These are phyloP conservation scores for Amazona vittata DNA, from an alignment of 2,113 vertebrate species.

Conservation along the genomic window DNA sequence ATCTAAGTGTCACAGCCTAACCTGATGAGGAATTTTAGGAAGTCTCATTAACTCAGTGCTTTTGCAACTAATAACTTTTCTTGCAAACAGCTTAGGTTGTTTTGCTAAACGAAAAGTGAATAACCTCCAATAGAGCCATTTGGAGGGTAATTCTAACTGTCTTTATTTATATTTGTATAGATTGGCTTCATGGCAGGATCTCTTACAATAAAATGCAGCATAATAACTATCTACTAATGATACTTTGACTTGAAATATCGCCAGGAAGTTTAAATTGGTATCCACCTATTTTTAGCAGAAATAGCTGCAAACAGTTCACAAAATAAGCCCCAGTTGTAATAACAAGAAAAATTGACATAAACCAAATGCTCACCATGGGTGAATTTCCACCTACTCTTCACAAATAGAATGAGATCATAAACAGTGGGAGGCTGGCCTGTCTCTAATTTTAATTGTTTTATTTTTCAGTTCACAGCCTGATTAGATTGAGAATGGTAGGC, in stretches of 20 bases:
- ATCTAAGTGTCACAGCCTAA: not conserved
- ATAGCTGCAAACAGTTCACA: slow-evolving; percentile 62
- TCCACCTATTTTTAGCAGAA: slow-evolving; percentile 69
- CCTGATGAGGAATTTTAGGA: slow-evolving; percentile 15
- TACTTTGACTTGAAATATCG: slow-evolving; percentile 68
- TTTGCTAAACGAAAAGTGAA: slow-evolving; percentile 51
- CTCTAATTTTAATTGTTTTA: slow-evolving; percentile 71
- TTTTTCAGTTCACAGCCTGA: slow-evolving; percentile 63
- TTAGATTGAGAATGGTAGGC: slow-evolving; percentile 55
- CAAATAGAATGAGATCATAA: slow-evolving; percentile 58
- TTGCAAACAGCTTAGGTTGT: slow-evolving; percentile 43
- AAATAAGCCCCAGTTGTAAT: slow-evolving; percentile 65
- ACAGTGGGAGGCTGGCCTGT: slow-evolving; percentile 40
- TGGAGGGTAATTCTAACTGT: slow-evolving; percentile 34
- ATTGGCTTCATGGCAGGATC: slow-evolving; percentile 48
- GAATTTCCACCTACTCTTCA: slow-evolving; percentile 66
- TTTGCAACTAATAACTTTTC: slow-evolving; percentile 34
- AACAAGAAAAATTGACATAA: slow-evolving; percentile 70
- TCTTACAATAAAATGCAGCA: slow-evolving; percentile 57
- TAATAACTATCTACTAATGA: slow-evolving; percentile 63
- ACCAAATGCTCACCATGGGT: slow-evolving; percentile 68
- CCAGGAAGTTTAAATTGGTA: slow-evolving; percentile 62
- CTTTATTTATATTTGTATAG: slow-evolving; percentile 65
- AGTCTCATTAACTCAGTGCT: slow-evolving; percentile 37
- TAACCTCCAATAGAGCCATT: slow-evolving; percentile 21